These are phyloP conservation scores for Epinotia bilunana DNA, from an alignment of 2,888 invertebrate genomes.

Conservation along the genomic window DNA sequence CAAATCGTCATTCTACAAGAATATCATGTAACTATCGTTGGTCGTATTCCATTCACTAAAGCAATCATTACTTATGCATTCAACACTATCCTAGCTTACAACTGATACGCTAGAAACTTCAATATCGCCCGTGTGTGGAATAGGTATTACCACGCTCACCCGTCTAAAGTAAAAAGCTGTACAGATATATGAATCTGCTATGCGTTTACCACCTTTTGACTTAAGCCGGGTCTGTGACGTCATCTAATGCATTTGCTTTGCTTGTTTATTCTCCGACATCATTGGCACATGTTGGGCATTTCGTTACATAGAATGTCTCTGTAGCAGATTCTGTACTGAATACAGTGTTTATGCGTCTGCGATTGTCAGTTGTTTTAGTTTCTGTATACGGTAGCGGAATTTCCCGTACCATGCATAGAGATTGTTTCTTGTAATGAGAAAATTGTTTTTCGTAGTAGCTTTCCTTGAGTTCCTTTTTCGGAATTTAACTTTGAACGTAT, in stretches of 20 bases:
- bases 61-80: constrained; percentile 11
- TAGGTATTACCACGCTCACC: constrained; percentile 12
- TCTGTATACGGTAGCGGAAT: constrained; percentile 1
- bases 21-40: background rate
- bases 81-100: constrained; percentile 18
- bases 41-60: background rate
- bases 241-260: constrained; percentile 45
- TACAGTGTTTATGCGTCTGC: constrained; percentile 25
- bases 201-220: background rate
- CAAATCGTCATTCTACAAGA: background rate
- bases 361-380: constrained; percentile 14
- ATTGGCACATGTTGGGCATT: constrained; percentile 43
- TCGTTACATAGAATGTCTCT: constrained; percentile 38
- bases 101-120: constrained; percentile 24
- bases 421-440: background rate
- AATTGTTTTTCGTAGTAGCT: too few relatives aligned
- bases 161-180: background rate
- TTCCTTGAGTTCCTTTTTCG: too few relatives aligned
- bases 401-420: background rate
- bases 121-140: constrained; percentile 28
- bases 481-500: too few relatives aligned
- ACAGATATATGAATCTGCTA: background rate
- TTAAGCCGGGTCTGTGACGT: constrained; percentile 29
- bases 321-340: constrained; percentile 16
- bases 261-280: constrained; percentile 40